Evolutionary conservation across 2,797 vertebrate genomes (phyloP).

Genomic region (Poliocrania exsul): DNA sequence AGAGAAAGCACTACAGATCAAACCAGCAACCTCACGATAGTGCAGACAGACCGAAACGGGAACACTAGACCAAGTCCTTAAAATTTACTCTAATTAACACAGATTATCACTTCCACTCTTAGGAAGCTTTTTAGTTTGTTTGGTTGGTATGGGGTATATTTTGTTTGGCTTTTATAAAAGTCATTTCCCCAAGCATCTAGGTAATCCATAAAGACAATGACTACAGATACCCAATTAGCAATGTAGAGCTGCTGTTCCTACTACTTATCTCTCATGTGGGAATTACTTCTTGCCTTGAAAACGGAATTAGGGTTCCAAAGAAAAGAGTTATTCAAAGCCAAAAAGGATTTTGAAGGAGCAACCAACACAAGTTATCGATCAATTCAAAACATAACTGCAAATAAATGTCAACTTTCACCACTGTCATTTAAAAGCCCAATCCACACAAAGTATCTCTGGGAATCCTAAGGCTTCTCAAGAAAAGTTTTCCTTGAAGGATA

Average conservation of each 20-base stretch:
- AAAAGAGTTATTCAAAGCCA: neutral
- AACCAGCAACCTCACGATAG: neutral
- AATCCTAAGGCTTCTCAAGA: neutral
- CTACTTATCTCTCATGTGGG: neutral
- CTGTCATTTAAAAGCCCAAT: neutral
- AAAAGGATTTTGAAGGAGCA: neutral
- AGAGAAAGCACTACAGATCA: neutral
- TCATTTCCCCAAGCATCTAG: neutral
- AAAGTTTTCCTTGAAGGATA: neutral
- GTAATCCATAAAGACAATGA: neutral
- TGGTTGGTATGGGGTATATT: neutral
- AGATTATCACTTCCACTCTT: neutral
- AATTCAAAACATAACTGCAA: neutral
- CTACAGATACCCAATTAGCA: neutral
- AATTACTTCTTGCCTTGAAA: neutral
- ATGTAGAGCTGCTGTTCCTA: neutral
- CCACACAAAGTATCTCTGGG: neutral
- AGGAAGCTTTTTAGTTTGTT: neutral
- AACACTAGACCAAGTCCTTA: neutral
- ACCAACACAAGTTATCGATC: neutral
- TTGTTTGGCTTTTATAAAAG: neutral
- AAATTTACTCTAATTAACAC: neutral
- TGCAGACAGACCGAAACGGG: fast-evolving
- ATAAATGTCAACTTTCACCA: neutral
- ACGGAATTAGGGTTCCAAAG: neutral